phyloP scores from a whole-genome alignment of 2,113 vertebrate species.

The Vulpes lagopus region DNA sequence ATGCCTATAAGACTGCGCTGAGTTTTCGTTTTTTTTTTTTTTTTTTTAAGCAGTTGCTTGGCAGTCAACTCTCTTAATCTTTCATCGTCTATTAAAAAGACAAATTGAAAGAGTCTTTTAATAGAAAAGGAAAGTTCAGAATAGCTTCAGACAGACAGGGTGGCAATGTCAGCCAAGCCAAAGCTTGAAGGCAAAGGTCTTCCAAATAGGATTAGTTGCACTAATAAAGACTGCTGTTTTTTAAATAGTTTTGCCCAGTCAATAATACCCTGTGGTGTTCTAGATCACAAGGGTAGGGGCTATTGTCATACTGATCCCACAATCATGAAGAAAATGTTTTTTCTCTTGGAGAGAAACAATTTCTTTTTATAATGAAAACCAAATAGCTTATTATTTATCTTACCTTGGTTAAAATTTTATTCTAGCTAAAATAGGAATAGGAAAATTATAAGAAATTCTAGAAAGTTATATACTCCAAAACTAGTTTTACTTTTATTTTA shows the following conservation, averaged over 20 bases:
- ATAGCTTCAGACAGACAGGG: conserved; percentile 54
- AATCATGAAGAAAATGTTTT: background rate
- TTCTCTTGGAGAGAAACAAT: background rate
- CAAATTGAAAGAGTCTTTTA: conserved; percentile 71
- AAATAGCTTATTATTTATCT: background rate
- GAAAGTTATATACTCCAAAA: background rate
- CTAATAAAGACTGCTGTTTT: background rate
- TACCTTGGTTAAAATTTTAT: background rate
- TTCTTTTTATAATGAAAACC: conserved; percentile 1
- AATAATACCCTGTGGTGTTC: background rate
- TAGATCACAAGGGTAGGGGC: background rate
- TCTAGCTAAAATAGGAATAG: background rate
- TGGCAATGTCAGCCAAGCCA: conserved; percentile 59
- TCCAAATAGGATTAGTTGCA: conserved; percentile 1
- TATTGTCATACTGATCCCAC: background rate
- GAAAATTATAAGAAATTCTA: conserved; percentile 2
- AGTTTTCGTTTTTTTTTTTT: conserved; percentile 3
- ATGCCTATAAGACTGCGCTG: background rate
- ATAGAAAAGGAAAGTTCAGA: conserved; percentile 69
- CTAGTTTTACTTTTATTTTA: background rate
- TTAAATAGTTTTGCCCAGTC: background rate
- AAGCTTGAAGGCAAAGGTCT: background rate
- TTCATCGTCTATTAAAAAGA: conserved; percentile 71
- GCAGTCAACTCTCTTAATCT: conserved; percentile 57
- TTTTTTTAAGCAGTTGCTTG: conserved; percentile 39